Evolutionary conservation across 2,797 vertebrate genomes (phyloP), one percentile per base, ranked within the genome.

Genomic region (Pangasius djambal): DNA sequence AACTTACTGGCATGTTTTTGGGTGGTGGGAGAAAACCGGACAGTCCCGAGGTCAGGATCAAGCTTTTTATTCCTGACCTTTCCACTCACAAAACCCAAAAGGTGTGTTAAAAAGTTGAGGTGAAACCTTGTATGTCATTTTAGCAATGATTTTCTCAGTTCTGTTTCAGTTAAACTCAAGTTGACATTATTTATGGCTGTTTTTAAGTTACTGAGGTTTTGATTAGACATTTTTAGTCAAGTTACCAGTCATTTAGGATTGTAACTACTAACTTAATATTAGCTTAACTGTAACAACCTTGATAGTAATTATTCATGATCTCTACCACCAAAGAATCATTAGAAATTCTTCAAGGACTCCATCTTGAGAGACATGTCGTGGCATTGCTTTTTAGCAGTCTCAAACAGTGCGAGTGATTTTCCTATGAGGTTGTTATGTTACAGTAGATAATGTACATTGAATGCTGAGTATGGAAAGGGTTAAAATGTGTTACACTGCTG

Each of bases 381-480:
- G 89, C 57, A 81, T 77, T 83, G 15, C 57, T 16, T 74, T 90
- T 63, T 85, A 50, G 15, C 59, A 31, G 67, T 83, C 48, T 22
- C 61, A 52, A 69, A 69, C 86, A 44, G 70, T 13, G 6, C 59
- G 48, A 52, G 50, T 15, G 25, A 10, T 86, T 86, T 82, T 74
- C n/a, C n/a, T 50, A 7, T 74, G 37, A 63, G 28, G 85, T 79
- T 37, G 86, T 89, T 86, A 88, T 81, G 61, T 86, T 77, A 70
- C 59, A 88, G 48, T 40, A 9, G 69, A 89, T 88, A 83, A 63
- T 75, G 70, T 40, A 37, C 63, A 67, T 50, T 85, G 72, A 57
- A 44, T 70, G 48, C 48, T 70, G n/a, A 2, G 10, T 85, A 34
- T 63, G 25, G 40, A 48, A 48, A 48, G 4, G 2, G 22, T 77